Conservation (phyloP, 1,140 invertebrate species). For the Trichonephila clavipes region DNA sequence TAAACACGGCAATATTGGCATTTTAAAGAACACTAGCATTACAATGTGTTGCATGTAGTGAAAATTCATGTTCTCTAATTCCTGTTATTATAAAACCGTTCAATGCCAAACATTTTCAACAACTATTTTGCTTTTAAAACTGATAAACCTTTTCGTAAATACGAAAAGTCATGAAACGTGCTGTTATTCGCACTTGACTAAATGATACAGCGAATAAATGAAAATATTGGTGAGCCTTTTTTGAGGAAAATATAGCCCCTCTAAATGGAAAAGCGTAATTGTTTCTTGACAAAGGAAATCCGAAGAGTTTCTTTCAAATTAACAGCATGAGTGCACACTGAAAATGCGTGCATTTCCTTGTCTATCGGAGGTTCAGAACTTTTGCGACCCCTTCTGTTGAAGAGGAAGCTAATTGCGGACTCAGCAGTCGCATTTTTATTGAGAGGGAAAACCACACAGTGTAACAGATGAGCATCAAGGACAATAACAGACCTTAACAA, state of each 20-base stretch:
- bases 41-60: too few relatives aligned
- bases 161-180: too few relatives aligned
- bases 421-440: not conserved
- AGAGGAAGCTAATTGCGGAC: slow-evolving; percentile 10
- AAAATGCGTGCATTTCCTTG: not conserved
- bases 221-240: not conserved
- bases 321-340: not conserved
- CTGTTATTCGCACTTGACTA: too few relatives aligned
- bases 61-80: too few relatives aligned
- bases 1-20: too few relatives aligned
- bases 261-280: not conserved
- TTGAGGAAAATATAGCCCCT: not conserved
- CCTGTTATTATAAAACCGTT: too few relatives aligned
- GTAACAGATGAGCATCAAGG: slow-evolving; percentile 2
- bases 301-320: not conserved
- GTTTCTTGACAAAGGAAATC: not conserved
- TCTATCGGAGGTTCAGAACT: slow-evolving; percentile 1
- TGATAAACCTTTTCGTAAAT: too few relatives aligned
- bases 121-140: too few relatives aligned
- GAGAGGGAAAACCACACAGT: slow-evolving; percentile 44
- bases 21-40: too few relatives aligned
- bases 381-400: not conserved
- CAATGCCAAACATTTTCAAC: too few relatives aligned
- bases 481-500: slow-evolving; percentile 8
- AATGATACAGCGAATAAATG: too few relatives aligned